Evolutionary conservation across 2,113 vertebrate species (phyloP).

Genomic region (Paramisgurnus dabryanus): DNA sequence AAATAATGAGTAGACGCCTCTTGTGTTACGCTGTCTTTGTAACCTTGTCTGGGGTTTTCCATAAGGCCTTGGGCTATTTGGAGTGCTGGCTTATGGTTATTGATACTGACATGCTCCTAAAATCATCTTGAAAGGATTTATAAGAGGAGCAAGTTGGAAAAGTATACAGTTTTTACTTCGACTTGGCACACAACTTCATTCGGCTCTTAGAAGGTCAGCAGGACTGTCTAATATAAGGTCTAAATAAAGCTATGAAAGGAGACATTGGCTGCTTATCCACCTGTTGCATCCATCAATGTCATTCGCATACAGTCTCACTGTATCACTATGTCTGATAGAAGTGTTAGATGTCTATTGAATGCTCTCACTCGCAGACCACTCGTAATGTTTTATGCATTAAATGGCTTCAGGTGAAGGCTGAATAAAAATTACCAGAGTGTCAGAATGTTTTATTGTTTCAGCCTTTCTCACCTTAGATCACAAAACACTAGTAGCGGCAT

Average conservation of each 20-base stretch:
- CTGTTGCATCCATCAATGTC: constrained; percentile 10
- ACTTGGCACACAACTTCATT: not conserved
- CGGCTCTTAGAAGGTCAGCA: constrained; percentile 2
- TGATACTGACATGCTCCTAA: constrained; percentile 11
- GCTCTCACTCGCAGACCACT: constrained; percentile 5
- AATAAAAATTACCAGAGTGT: not conserved
- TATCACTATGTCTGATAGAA: not conserved
- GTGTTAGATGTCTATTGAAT: constrained; percentile 6
- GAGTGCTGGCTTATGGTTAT: constrained; percentile 6
- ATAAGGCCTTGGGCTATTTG: not conserved
- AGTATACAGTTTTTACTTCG: not conserved
- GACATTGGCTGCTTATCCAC: not conserved
- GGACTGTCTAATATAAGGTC: not conserved
- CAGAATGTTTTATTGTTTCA: not conserved
- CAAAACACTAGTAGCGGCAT: not conserved
- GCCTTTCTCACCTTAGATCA: not conserved
- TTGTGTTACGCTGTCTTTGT: not conserved
- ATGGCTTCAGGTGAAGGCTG: not conserved
- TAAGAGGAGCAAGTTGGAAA: not conserved
- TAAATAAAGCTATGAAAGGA: constrained; percentile 26
- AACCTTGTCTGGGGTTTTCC: not conserved
- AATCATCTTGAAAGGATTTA: constrained; percentile 20
- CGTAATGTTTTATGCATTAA: constrained; percentile 32
- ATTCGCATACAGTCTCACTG: not conserved
- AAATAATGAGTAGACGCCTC: not conserved